phyloP scores from a whole-genome alignment of 92 coral and sea anemone genomes.

The Palythoa grandiflora region DNA sequence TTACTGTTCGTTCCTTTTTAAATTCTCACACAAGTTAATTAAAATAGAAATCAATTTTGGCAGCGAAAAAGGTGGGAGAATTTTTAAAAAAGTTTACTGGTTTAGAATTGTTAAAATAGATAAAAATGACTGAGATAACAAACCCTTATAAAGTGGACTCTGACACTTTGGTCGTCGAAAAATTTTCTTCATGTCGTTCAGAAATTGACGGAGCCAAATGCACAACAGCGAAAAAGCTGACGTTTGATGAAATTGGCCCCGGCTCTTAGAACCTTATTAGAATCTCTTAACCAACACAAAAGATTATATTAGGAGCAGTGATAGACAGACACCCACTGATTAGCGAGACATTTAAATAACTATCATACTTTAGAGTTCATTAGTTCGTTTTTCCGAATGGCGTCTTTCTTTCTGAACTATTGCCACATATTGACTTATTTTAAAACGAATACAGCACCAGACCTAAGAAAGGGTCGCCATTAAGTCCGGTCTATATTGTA shows the following conservation, averaged over 20 bases:
- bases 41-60: background rate
- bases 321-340: constrained; percentile 49
- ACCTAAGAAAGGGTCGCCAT: background rate
- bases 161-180: constrained; percentile 23
- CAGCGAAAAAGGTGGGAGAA: background rate
- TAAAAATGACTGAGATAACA: background rate
- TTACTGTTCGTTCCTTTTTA: background rate
- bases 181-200: constrained; percentile 37
- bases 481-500: background rate
- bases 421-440: constrained; percentile 17
- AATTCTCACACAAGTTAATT: constrained; percentile 27
- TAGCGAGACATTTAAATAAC: constrained; percentile 42
- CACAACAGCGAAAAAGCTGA: constrained; percentile 3
- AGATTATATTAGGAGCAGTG: constrained; percentile 36
- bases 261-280: background rate
- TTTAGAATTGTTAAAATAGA: constrained; percentile 1
- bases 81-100: background rate
- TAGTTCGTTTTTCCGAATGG: constrained; percentile 19
- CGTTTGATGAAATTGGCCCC: background rate
- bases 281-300: constrained; percentile 29
- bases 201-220: background rate
- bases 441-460: background rate
- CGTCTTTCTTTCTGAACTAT: constrained; percentile 16
- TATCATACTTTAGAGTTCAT: constrained; percentile 35
- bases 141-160: constrained; percentile 25